Conservation (phyloP, 2,113 vertebrate genomes). For the Pachycephala philippinensis region DNA sequence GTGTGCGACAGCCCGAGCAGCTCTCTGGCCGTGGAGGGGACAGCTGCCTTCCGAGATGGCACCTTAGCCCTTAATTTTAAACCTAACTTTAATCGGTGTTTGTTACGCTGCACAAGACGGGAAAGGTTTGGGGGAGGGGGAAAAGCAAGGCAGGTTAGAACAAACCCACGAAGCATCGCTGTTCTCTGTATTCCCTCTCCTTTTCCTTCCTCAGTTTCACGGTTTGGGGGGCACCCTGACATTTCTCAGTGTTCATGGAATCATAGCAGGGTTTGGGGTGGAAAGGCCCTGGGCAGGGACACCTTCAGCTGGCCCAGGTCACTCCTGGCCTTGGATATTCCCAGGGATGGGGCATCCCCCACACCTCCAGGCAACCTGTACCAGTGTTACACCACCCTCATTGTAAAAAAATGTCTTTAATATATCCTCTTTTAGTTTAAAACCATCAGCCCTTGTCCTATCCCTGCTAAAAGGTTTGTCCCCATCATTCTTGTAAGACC, state of each 20-base stretch:
- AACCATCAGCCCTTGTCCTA: background rate
- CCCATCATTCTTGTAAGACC: background rate
- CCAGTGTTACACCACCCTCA: background rate
- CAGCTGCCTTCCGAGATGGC: constrained; percentile 27
- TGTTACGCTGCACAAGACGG: background rate
- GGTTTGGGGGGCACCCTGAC: background rate
- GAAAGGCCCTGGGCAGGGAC: background rate
- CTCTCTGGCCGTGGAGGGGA: background rate
- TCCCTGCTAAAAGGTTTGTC: background rate
- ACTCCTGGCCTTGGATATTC: background rate
- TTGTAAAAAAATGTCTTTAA: background rate
- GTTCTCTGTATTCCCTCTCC: background rate
- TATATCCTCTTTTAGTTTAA: background rate
- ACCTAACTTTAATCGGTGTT: background rate
- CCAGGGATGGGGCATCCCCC: background rate
- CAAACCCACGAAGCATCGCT: background rate
- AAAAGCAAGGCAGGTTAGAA: background rate
- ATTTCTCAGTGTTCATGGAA: background rate
- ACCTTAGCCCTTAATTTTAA: constrained; percentile 29
- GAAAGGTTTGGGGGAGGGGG: background rate
- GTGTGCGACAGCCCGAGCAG: constrained; percentile 12
- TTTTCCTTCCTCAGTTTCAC: background rate
- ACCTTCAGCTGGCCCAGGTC: background rate
- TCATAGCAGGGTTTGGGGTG: background rate
- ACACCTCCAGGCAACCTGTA: background rate